phyloP scores from a whole-genome alignment of 2,113 vertebrate species.

The Peromyscus californicus region DNA sequence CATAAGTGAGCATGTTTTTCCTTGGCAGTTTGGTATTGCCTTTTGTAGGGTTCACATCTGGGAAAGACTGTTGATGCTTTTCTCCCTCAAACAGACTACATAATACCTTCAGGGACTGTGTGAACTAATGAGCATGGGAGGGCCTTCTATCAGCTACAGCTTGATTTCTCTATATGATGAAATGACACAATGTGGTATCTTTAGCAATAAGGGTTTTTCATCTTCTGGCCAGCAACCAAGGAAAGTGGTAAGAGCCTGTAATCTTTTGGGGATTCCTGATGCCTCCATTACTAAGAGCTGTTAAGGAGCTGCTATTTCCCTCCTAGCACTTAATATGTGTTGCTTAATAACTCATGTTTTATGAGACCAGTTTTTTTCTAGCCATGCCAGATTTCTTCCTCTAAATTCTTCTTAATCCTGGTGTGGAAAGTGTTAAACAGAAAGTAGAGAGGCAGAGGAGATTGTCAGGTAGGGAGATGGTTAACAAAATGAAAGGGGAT shows the following conservation, averaged over 20 bases:
- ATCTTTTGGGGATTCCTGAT: no score
- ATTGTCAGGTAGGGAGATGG: not conserved
- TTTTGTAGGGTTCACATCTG: not conserved
- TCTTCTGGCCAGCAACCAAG: not conserved
- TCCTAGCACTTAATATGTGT: no score
- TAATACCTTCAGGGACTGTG: not conserved
- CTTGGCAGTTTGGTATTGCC: not conserved
- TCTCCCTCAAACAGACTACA: not conserved
- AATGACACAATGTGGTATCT: not conserved
- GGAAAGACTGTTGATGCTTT: not conserved
- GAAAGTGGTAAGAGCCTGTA: not conserved
- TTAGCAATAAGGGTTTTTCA: not conserved
- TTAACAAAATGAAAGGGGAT: not conserved
- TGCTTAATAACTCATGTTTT: not conserved
- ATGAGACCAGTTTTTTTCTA: not conserved
- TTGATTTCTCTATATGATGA: not conserved
- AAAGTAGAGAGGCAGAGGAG: no score
- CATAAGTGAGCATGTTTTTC: not conserved
- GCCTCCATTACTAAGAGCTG: not conserved
- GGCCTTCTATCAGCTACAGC: not conserved
- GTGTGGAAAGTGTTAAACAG: not conserved
- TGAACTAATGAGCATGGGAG: rapidly evolving
- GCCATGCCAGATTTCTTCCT: not conserved
- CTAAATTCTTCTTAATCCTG: not conserved
- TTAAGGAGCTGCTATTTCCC: not conserved